Evolutionary conservation across 2,113 vertebrate genomes (phyloP), one percentile per base, ranked within the genome.

Genomic region (Turdus rufiventris): DNA sequence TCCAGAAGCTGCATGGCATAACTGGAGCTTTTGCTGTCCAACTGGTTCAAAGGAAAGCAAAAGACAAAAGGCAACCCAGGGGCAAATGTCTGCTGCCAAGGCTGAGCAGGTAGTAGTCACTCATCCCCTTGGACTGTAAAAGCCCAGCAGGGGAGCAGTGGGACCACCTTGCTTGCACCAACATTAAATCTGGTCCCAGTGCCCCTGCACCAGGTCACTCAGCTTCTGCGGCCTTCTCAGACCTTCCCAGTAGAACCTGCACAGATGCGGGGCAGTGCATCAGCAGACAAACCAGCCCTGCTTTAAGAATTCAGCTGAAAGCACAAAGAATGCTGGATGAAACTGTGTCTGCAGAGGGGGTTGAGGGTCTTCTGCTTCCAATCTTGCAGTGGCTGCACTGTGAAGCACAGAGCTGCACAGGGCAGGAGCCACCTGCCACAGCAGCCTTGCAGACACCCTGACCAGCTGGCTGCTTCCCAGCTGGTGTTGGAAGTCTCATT

Each of bases 321-420:
- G 15, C 10, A 6, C 54, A n/a, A 78, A 61, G 0, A 0, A 15
- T 68, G n/a, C 0, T 1, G 40, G 61, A 63, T 3, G 3, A 40
- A 89, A 18, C 40, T 80, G 26, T 4, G 0, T 38, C 57, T 42
- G 33, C 25, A 42, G 25, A 74, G 26, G 17, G 14, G 20, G 14
- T 18, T 3, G 3, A 38, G 23, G 6, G 29, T 62, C 38, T 75
- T 62, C 76, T 77, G 26, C 57, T 60, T 71, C 18, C 14, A 2
- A 0, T 43, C 31, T 34, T 51, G 36, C 67, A n/a, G 43, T 43
- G 45, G 23, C 36, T 73, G 61, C 31, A 18, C n/a, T 1, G 0
- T 65, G 36, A 63, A 79, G 50, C 40, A 26, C 23, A 33, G 78
- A 60, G 33, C 48, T 60, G 48, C 26, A 9, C 11, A 18, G 54